Base-by-base conservation (phyloP, 2,888 invertebrate species). In the Actias luna region DNA sequence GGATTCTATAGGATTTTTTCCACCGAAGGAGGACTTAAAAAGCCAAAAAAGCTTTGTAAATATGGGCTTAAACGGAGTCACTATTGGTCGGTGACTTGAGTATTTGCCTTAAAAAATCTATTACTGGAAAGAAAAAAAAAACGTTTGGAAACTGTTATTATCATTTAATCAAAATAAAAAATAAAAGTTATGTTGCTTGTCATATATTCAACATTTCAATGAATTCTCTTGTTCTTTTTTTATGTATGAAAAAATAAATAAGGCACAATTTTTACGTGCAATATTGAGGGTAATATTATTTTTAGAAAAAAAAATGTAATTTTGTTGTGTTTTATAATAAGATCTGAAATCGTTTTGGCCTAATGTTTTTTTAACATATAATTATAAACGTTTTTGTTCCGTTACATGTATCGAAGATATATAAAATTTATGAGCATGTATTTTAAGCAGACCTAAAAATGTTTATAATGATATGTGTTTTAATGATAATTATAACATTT, bases 41-140 rank as follows among this genome's bases (percentile, higher is more conserved):
- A 85, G 88, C 89, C 89, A 91, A 91, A 90, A 84, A 87, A 77
- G 88, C 88, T 89, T 88, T 90, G 90, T 90, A 89, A 68, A 90
- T 90, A 86, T 72, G 69, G 83, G 84, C 85, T 82, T 77, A 70
- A 67, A 70, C 72, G 69, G 71, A 73, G 69, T 66, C 64, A 39
- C 55, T 63, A 63, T 33, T 58, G 62, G 63, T 64, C 63, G 55
- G 69, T 69, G 66, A 65, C 67, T 61, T 50, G 22, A 29, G 33
- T 57, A 57, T 16, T 62, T 58, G 58, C 31, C 55, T 55, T 36
- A 22, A 57, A n/a, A 59, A 60, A 64, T 63, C 59, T 58, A 18
- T 50, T 27, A 46, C 33, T 33, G 8, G 8, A 33, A 33, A 33
- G 8, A 33, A 33, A 33, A 39, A 39, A 46, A 22, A 46, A 46